phyloP scores from a whole-genome alignment of 2,888 invertebrate genomes.

The Napeogenes inachia region DNA sequence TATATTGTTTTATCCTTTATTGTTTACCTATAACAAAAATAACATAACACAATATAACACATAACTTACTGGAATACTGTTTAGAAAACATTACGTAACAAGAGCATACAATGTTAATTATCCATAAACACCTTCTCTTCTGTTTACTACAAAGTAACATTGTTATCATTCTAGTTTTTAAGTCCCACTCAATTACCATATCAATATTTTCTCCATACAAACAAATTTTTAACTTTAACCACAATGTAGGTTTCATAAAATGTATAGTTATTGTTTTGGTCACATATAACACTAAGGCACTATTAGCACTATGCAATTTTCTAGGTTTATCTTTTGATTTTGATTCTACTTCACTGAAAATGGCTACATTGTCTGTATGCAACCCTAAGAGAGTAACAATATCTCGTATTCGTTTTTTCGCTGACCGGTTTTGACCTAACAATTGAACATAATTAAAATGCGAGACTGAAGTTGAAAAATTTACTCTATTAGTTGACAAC shows the following conservation, averaged over 20 bases:
- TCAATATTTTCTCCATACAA: conserved; percentile 38
- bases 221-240: conserved; percentile 43
- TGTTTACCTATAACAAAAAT: no score
- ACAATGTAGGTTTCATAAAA: conserved; percentile 37
- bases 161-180: conserved; percentile 41
- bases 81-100: not conserved
- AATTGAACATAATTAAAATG: conserved; percentile 67
- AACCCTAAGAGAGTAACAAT: conserved; percentile 62
- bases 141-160: conserved; percentile 21
- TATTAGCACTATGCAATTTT: conserved; percentile 16
- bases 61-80: conserved; percentile 16
- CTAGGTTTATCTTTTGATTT: conserved; percentile 12
- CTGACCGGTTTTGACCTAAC: conserved; percentile 53
- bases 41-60: no score
- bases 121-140: conserved; percentile 16
- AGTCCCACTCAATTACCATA: conserved; percentile 47
- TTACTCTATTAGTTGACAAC: conserved; percentile 58
- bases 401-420: conserved; percentile 56
- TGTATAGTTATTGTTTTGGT: conserved; percentile 40
- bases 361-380: conserved; percentile 52
- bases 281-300: conserved; percentile 41
- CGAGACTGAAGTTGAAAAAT: conserved; percentile 61
- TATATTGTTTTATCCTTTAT: no score
- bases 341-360: conserved; percentile 35
- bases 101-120: conserved; percentile 11